Base-by-base conservation (phyloP, 1,140 invertebrate genomes). In the Penaeus chinensis region DNA sequence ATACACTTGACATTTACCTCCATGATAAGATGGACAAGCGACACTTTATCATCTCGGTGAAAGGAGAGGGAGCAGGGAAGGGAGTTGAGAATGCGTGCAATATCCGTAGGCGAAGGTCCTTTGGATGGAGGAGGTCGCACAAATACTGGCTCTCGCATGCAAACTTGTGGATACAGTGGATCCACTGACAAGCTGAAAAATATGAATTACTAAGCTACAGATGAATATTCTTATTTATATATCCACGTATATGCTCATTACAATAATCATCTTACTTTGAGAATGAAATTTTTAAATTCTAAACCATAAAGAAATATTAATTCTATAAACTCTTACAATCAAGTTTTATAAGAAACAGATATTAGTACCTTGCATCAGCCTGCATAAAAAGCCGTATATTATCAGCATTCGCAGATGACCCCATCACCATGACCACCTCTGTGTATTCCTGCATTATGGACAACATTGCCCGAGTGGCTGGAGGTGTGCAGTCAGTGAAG, bases 401-500 rank as follows among this genome's bases (percentile, higher is more conserved):
- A 86, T 97, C 95, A 66, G 96, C 95, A 92, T 97, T 94, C 27
- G 92, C 91, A 61, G 94, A 93, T 79, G 94, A 94, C 11, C 94
- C 94, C 22, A 94, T 91, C 89, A 93, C 93, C 63, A 94, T 92
- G 8, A 94, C 93, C 32, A 94, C 93, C 91, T 94, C 94, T 11
- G 93, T 94, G 91, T 94, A 92, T 82, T 94, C 94, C 91, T 94
- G 94, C 93, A 94, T 94, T 13, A 94, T 94, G 81, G 82, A 91
- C 20, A 94, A 91, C 94, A 94, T 94, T 90, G 94, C 93, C 82
- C 91, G 86, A 1, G 93, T 94, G 8, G 93, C 93, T 0, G 96
- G 96, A 18, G 97, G 95, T 11, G 96, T 98, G 92, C 98, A 99
- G 92, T 99, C 98, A 3, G 98, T 99, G 91, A 99, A 99, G 1